Conservation (phyloP, 2,113 vertebrate genomes). For the Pantherophis guttatus region DNA sequence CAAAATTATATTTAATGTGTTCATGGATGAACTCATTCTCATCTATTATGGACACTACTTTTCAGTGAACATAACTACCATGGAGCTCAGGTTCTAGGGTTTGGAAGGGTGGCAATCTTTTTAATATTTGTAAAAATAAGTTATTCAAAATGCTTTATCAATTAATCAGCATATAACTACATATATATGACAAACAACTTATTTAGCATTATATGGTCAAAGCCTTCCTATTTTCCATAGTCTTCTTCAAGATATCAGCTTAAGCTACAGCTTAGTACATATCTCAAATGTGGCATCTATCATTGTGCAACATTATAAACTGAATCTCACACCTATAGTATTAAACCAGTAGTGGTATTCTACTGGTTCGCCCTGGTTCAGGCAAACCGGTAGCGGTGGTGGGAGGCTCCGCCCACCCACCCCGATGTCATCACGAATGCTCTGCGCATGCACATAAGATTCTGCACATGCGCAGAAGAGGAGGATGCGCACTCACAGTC, state of each 20-base stretch:
- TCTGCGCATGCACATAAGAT: no score
- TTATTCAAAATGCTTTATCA: background rate
- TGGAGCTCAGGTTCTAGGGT: background rate
- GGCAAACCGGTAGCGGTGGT: no score
- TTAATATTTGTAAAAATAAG: slow-evolving; percentile 41
- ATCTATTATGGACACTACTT: background rate
- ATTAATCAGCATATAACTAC: background rate
- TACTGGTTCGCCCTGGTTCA: no score
- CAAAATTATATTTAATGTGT: background rate
- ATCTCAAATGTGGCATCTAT: background rate
- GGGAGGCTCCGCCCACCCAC: no score
- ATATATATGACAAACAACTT: background rate
- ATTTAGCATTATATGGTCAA: background rate
- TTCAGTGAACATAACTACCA: background rate
- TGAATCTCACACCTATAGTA: background rate
- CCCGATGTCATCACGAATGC: no score
- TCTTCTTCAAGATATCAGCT: background rate
- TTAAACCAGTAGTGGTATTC: background rate
- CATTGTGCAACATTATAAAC: background rate
- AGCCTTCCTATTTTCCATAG: background rate
- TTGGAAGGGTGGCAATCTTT: background rate
- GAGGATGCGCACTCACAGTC: no score
- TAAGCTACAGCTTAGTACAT: background rate
- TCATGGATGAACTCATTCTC: background rate
- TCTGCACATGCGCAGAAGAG: no score